Base-by-base conservation (phyloP, 1,140 invertebrate species). In the Leucophenga varia region DNA sequence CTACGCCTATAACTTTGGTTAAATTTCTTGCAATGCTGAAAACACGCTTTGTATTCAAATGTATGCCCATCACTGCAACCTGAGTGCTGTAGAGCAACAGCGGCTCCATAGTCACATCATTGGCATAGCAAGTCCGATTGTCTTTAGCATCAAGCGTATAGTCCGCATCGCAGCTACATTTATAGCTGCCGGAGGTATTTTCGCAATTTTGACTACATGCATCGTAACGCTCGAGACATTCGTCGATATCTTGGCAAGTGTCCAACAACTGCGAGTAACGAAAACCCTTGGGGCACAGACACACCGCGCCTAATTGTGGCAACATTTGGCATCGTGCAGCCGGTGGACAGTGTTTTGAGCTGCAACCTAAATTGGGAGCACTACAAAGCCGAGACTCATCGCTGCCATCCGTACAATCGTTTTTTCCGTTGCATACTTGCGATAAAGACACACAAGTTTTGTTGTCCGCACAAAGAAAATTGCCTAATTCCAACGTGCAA, bases 161-260 rank as follows among this genome's bases (percentile, higher is more conserved):
- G 1, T 86, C 87, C 0, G 81, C 69, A 17, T 88, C 84, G 74
- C 95, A 97, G 30, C 79, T 78, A 65, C 95, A 98, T 5, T 75
- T 78, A 65, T 86, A 96, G 1, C 83, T 84, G 0, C 93, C 93
- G 0, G 77, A 76, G 0, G 75, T 82, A 65, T 97, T 95, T 14
- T 80, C 72, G 61, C 95, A 98, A 38, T 74, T 70, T 69, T 98
- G 95, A 44, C 89, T 88, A 58, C 95, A 98, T 0, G 81, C 76
- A 7, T 87, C 86, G 35, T 83, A 85, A 7, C 71, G 77, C 44
- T 85, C 79, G 42, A 55, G 35, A 70, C 93, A 95, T 74, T 95
- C 93, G 72, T 95, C 79, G 13, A 93, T 83, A 69, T 95, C 91
- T 78, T 54, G 47, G 54, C 79, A 81, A 16, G 56, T 55, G 30